Base-by-base conservation (phyloP, 1,140 invertebrate species). In the Anoplolepis gracilipes region DNA sequence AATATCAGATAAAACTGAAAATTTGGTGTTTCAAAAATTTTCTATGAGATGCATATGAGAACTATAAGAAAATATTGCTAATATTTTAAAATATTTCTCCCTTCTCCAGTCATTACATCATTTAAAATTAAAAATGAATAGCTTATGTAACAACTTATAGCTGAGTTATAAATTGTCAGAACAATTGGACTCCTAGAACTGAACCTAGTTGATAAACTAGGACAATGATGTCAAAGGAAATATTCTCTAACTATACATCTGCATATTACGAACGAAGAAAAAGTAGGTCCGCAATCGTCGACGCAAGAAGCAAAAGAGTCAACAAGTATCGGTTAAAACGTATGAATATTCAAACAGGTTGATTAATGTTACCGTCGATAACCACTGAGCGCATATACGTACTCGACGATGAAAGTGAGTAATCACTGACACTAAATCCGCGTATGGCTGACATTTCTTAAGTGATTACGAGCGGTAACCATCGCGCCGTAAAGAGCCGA, bases 371-470 rank as follows among this genome's bases (percentile, higher is more conserved):
- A 33, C 53, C 78, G 78, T 82, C 78, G 78, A 82, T 82, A 82
- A 82, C 67, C 67, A 33, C 53, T n/a, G 53, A 59, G 65, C 67
- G 53, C 64, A 28, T 55, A 39, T 39, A 42, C 28, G 78, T 42
- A 25, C 36, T 73, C 67, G 10, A 82, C 36, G 78, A 72, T 59
- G 78, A 82, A 82, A 82, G 78, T 82, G 78, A 82, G 55, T 82
- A 82, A 82, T 82, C 78, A 82, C 78, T 82, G 53, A 82, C 78
- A 82, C 78, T 82, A 82, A 82, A 82, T 82, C 67, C 78, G 78
- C 78, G 78, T 36, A 46, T 28, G 55, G 53, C 78, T 82, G 78
- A 82, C 78, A 73, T 82, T 82, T 82, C 78, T 73, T 82, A 82
- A 82, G 78, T 82, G 78, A 82, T 82, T 82, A 82, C 39, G 67